A percentile compares a stretch with the other conserved stretches of the same genome.
Evolutionary conservation across 1,140 invertebrate species (phyloP).

Genomic region (Chelonus insularis): DNA sequence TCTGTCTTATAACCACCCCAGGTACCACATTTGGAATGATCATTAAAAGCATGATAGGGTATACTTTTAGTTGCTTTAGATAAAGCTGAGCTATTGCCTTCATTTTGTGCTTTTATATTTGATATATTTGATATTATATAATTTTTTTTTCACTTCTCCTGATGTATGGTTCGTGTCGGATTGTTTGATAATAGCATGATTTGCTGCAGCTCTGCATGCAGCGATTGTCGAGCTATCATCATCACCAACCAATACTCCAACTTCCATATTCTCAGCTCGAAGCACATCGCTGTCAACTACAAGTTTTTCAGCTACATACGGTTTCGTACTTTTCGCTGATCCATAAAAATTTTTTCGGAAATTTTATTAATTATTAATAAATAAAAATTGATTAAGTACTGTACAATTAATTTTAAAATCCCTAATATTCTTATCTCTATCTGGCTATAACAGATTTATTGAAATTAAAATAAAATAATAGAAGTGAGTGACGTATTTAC

Average conservation of each 20-base stretch:
- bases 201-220: neutral
- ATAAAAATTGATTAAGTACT: neutral
- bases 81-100: neutral
- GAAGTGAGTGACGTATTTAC: slow-evolving; percentile 17
- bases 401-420: neutral
- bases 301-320: slow-evolving; percentile 7
- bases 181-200: neutral
- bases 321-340: slow-evolving; percentile 9
- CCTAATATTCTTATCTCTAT: slow-evolving; percentile 8
- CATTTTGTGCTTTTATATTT: slow-evolving; percentile 5
- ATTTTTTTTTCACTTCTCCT: neutral
- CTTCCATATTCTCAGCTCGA: neutral
- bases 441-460: neutral
- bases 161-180: slow-evolving; percentile 7
- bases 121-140: neutral
- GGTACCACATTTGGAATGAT: neutral
- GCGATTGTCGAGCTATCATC: slow-evolving; percentile 13
- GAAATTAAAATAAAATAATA: neutral
- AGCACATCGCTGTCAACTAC: neutral
- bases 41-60: slow-evolving; percentile 1
- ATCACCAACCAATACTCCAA: slow-evolving; percentile 12
- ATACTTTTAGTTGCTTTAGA: neutral
- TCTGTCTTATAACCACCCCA: slow-evolving; percentile 2
- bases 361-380: neutral
- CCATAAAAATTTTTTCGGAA: slow-evolving; percentile 9